Conservation (phyloP, 2,797 vertebrate species). For the Tragelaphus eurycerus region DNA sequence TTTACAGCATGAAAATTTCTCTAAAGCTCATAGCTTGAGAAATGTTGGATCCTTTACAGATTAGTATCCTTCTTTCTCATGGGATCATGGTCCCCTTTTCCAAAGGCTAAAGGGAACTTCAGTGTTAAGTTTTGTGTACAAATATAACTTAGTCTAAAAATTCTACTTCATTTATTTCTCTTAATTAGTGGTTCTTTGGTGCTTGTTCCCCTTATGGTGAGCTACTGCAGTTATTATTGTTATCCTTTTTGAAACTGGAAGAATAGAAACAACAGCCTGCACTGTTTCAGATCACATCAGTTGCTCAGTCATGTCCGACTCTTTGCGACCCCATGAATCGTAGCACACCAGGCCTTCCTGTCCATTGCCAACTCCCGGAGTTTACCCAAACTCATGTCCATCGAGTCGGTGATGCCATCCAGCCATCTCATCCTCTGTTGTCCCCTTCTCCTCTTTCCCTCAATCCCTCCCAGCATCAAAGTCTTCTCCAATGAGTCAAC, state of each 20-base stretch:
- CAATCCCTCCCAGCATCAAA: too few species aligned
- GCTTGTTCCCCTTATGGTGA: neutral
- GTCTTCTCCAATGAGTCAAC: too few species aligned
- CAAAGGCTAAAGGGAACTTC: neutral
- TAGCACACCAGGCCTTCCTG: too few species aligned
- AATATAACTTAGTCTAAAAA: neutral
- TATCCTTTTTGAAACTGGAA: neutral
- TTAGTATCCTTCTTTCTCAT: neutral
- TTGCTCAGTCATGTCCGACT: too few species aligned
- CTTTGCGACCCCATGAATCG: too few species aligned
- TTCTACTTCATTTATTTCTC: neutral
- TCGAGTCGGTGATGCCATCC: too few species aligned
- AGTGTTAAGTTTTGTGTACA: neutral
- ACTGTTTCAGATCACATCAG: too few species aligned
- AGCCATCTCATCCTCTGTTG: too few species aligned
- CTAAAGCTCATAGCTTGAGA: neutral
- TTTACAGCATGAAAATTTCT: neutral
- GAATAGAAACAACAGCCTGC: neutral
- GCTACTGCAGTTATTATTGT: neutral
- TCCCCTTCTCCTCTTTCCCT: too few species aligned
- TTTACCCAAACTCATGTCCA: too few species aligned
- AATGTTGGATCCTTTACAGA: neutral
- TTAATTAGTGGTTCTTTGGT: neutral
- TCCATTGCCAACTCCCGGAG: too few species aligned
- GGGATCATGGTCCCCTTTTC: neutral